phyloP scores from a whole-genome alignment of 2,888 invertebrate species.

The Elegia similella region DNA sequence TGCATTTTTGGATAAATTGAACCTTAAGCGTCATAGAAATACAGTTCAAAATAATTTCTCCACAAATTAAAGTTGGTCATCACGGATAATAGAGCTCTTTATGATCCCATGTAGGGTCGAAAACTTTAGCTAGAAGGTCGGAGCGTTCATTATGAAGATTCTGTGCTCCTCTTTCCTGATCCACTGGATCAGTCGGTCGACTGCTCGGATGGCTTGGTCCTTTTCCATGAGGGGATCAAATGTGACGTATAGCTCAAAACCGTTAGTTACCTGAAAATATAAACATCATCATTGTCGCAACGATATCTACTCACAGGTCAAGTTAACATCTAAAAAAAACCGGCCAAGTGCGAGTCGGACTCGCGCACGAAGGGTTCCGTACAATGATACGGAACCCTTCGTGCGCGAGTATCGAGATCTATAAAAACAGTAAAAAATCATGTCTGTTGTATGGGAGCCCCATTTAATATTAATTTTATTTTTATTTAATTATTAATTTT shows the following conservation, averaged over 20 bases:
- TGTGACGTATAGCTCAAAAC: constrained; percentile 95
- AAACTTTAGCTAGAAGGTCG: constrained; percentile 84
- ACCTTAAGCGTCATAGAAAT: background rate
- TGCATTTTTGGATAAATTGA: too few species aligned
- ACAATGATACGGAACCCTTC: too few species aligned
- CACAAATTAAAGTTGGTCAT: background rate
- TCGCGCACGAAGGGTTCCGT: too few species aligned
- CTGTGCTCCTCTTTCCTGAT: constrained; percentile 96
- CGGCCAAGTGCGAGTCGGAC: too few species aligned
- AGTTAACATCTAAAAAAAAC: too few species aligned
- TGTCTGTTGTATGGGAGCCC: too few species aligned
- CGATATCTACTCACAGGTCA: too few species aligned
- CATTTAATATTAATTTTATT: too few species aligned
- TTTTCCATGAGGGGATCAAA: constrained; percentile 96
- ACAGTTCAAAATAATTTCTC: background rate
- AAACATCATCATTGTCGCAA: background rate
- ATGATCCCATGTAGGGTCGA: constrained; percentile 52
- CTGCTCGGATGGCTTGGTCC: constrained; percentile 90
- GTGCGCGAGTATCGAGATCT: too few species aligned
- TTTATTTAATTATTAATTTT: too few species aligned
- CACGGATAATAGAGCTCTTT: constrained; percentile 48
- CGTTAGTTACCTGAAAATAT: constrained; percentile 87
- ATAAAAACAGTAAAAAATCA: too few species aligned
- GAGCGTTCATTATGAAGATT: constrained; percentile 93
- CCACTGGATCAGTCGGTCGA: constrained; percentile 95